phyloP scores from a whole-genome alignment of 2,888 invertebrate species.

The Brenthis hecate region DNA sequence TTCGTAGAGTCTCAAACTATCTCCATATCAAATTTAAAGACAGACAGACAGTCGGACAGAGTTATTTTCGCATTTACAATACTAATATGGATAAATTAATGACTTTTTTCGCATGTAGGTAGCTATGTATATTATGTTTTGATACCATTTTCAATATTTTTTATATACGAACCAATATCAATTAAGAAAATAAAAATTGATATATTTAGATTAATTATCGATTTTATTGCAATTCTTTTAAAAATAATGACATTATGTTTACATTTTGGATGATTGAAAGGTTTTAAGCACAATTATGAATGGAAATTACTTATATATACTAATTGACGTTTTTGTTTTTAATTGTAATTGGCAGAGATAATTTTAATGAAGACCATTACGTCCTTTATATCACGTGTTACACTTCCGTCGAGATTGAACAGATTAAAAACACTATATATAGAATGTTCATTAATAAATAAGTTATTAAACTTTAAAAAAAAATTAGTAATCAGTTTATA shows the following conservation, averaged over 20 bases:
- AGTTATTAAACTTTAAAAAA: too few species aligned
- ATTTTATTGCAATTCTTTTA: slow-evolving; percentile 27
- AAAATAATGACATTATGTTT: slow-evolving; percentile 17
- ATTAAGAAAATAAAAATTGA: slow-evolving; percentile 28
- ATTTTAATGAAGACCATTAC: slow-evolving; percentile 19
- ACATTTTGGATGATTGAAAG: slow-evolving; percentile 19
- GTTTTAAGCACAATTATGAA: slow-evolving; percentile 21
- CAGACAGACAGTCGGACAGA: too few species aligned
- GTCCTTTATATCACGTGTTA: slow-evolving; percentile 10
- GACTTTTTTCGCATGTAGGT: too few species aligned
- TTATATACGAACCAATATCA: slow-evolving; percentile 9
- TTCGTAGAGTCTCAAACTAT: too few species aligned
- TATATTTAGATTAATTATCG: slow-evolving; percentile 26
- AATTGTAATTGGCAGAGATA: slow-evolving; percentile 24
- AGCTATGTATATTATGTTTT: not conserved
- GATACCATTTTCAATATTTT: slow-evolving; percentile 3
- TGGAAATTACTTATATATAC: slow-evolving; percentile 10
- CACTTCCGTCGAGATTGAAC: slow-evolving; percentile 7
- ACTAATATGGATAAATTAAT: too few species aligned
- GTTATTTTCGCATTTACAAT: too few species aligned
- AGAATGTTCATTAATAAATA: not conserved
- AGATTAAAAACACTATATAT: slow-evolving; percentile 1
- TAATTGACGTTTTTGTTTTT: slow-evolving; percentile 25
- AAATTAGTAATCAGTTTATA: too few species aligned
- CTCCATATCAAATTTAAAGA: too few species aligned